Evolutionary conservation across 2,797 vertebrate species (phyloP), one percentile per base, ranked within the genome.

Genomic region (Setipinna tenuifilis): DNA sequence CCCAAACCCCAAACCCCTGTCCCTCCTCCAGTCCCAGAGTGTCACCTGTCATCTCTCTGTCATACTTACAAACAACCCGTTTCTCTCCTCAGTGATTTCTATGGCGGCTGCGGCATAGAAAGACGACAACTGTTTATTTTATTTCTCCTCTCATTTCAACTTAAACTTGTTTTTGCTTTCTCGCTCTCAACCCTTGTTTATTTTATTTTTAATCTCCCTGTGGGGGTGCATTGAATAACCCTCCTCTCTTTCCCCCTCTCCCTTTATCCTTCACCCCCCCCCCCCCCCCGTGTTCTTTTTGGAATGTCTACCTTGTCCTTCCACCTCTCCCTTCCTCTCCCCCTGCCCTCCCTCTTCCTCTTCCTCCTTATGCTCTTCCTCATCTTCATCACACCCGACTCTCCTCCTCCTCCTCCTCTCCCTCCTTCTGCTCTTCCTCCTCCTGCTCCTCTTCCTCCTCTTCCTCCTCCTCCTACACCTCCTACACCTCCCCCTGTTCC

Each of bases 221-320:
- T 91, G 92, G 96, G 94, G 91, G 94, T 94, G 91, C 95, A 95
- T 95, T 94, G 93, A 98, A 95, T 98, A 98, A 98, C 92, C 94
- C 96, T 96, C 94, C 95, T 93, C 92, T 95, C 93, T 85, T 92
- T 90, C 93, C 89, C 91, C 89, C 91, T 93, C 91, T 94, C 93
- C 90, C 92, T 89, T 89, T 90, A 91, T 94, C 89, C 50, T 3
- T 21, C 16, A 10, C 31, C 31, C 12, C 14, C 90, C 91, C 71
- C 61, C 48, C 81, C 75, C 57, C 31, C 59, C 46, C 93, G 90
- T 17, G 90, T 17, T 90, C 93, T 86, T 93, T 89, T 89, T 90
- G 91, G 93, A 91, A 92, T 91, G 65, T 89, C 86, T 85, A 78
- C 83, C 44, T 48, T 83, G 68, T 78, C 84, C 85, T 87, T 85